Percentiles rank a stretch among this genome's conserved stretches.
phyloP scores from a whole-genome alignment of 2,888 invertebrate species.

The Agrochola circellaris region DNA sequence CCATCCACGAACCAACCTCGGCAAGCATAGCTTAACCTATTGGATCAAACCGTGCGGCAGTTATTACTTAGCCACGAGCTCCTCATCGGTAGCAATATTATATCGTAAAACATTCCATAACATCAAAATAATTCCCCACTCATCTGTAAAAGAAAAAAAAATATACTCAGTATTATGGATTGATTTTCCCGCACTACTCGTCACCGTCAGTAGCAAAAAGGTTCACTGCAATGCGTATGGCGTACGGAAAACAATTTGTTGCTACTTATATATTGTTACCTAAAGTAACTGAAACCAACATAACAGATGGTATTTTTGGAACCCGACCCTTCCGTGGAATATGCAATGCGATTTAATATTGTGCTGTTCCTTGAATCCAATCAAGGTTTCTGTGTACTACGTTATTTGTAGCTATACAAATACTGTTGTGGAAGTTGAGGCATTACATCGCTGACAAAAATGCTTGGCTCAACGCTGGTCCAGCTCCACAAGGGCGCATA shows the following conservation, averaged over 20 bases:
- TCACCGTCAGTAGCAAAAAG: constrained; percentile 46
- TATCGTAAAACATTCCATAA: background rate
- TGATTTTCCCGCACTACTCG: constrained; percentile 48
- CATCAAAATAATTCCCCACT: background rate
- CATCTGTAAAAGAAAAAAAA: constrained; percentile 25
- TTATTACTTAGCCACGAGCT: too few species aligned
- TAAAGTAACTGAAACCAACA: constrained; percentile 46
- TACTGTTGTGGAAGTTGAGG: background rate
- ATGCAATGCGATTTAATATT: constrained; percentile 45
- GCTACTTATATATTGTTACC: constrained; percentile 42
- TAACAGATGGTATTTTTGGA: constrained; percentile 45
- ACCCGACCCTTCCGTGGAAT: constrained; percentile 37
- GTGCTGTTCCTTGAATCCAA: constrained; percentile 37
- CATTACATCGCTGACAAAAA: too few species aligned
- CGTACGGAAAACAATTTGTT: constrained; percentile 54
- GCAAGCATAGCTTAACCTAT: too few species aligned
- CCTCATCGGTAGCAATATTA: background rate
- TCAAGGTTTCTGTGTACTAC: constrained; percentile 15
- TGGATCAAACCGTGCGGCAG: too few species aligned
- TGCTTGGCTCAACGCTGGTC: too few species aligned
- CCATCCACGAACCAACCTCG: too few species aligned
- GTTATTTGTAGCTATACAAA: background rate
- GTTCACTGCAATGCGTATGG: constrained; percentile 65
- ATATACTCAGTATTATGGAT: constrained; percentile 22
- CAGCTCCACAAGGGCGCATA: too few species aligned